Evolutionary conservation across 1,140 invertebrate species (phyloP).

Genomic region (Nephila pilipes): DNA sequence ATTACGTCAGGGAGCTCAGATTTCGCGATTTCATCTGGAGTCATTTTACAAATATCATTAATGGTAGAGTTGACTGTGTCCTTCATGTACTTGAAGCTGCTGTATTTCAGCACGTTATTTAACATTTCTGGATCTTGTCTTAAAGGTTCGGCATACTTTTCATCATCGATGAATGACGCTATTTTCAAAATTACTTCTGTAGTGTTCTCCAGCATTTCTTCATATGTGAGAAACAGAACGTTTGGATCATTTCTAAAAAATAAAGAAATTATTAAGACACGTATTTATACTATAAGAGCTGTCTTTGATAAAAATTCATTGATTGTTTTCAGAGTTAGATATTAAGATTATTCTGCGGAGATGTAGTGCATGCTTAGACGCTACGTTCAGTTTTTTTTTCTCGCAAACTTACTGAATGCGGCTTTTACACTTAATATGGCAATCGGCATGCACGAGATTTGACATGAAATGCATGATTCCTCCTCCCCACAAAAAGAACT

Average conservation of each 20-base stretch:
- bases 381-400: too few species aligned
- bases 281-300: too few species aligned
- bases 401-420: too few species aligned
- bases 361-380: too few species aligned
- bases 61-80: background rate
- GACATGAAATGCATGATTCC: too few species aligned
- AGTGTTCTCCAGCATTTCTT: conserved; percentile 73
- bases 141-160: too few species aligned
- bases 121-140: conserved; percentile 43
- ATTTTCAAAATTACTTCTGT: conserved; percentile 62
- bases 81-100: conserved; percentile 64
- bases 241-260: conserved; percentile 78
- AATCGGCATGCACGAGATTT: too few species aligned
- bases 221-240: conserved; percentile 80
- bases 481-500: too few species aligned
- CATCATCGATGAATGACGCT: conserved; percentile 73
- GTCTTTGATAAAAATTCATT: too few species aligned
- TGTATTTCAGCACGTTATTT: conserved; percentile 38
- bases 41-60: background rate
- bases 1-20: background rate
- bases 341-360: too few species aligned
- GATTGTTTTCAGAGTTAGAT: too few species aligned
- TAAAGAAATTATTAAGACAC: background rate
- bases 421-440: too few species aligned
- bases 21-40: background rate